These are phyloP conservation scores for Atrichornis clamosus DNA, from an alignment of 2,113 vertebrate species.

Conservation along the genomic window DNA sequence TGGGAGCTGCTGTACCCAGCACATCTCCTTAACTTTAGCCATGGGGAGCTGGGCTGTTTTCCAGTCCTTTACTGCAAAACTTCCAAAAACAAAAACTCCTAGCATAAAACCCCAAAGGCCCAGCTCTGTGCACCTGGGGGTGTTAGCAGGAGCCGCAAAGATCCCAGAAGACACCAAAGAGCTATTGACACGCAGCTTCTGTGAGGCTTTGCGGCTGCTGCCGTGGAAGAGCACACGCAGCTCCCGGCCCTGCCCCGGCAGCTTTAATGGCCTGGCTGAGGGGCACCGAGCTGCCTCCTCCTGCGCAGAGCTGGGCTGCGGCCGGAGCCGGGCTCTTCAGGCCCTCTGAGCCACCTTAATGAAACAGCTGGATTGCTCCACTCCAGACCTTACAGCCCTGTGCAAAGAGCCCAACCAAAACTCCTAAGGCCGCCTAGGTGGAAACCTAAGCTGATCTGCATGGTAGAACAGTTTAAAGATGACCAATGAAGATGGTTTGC, in stretches of 20 bases:
- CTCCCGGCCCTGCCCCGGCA: neutral
- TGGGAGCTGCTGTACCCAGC: conserved; percentile 6
- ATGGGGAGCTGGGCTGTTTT: neutral
- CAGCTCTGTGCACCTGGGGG: neutral
- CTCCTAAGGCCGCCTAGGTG: neutral
- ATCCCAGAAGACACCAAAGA: conserved; percentile 62
- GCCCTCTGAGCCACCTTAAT: neutral
- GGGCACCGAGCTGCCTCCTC: neutral
- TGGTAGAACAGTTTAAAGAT: conserved; percentile 14
- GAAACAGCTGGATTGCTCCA: neutral
- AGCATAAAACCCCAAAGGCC: neutral
- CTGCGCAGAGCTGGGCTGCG: neutral
- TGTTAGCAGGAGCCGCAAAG: conserved; percentile 12
- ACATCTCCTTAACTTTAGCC: neutral
- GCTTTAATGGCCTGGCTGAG: neutral
- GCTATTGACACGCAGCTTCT: conserved; percentile 43
- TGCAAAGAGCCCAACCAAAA: conserved; percentile 1
- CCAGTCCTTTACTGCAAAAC: neutral
- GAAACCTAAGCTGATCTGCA: conserved; percentile 7
- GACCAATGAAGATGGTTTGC: conserved; percentile 36
- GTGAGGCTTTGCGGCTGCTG: conserved; percentile 19
- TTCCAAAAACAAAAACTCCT: neutral
- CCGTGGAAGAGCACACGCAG: neutral
- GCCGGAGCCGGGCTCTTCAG: neutral
- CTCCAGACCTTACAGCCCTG: neutral